These are phyloP conservation scores for Bedellia somnulentella DNA, from an alignment of 2,888 invertebrate species.

Conservation along the genomic window DNA sequence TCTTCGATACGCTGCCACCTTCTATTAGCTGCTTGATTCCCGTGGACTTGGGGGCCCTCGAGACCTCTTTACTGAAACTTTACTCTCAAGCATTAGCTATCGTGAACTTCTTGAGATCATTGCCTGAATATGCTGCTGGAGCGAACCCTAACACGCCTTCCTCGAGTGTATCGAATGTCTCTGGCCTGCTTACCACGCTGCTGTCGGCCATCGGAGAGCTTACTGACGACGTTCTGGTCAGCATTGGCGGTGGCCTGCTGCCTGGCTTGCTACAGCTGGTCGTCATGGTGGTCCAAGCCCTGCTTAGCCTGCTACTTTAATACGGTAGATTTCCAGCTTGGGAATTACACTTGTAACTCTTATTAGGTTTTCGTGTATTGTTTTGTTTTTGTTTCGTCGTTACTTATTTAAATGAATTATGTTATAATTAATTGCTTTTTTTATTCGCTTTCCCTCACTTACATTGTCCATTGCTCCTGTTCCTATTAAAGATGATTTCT, in stretches of 20 bases:
- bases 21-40: constrained; percentile 41
- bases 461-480: too few species aligned
- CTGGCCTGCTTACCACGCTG: constrained; percentile 29
- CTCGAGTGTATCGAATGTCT: constrained; percentile 22
- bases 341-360: not conserved
- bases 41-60: constrained; percentile 39
- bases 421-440: not conserved
- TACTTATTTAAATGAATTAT: not conserved
- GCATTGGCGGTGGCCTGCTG: constrained; percentile 36
- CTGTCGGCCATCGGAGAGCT: constrained; percentile 27
- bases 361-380: not conserved
- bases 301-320: constrained; percentile 28
- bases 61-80: constrained; percentile 38
- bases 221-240: constrained; percentile 30
- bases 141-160: constrained; percentile 35
- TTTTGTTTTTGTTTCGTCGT: not conserved
- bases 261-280: constrained; percentile 40
- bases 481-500: too few species aligned
- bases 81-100: constrained; percentile 49
- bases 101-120: constrained; percentile 33
- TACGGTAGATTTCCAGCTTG: not conserved
- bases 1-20: constrained; percentile 44
- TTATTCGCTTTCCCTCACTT: not conserved
- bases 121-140: constrained; percentile 41
- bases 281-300: constrained; percentile 28